These are phyloP conservation scores for Sciurus vulgaris DNA, from an alignment of 2,797 vertebrate genomes.

Conservation along the genomic window DNA sequence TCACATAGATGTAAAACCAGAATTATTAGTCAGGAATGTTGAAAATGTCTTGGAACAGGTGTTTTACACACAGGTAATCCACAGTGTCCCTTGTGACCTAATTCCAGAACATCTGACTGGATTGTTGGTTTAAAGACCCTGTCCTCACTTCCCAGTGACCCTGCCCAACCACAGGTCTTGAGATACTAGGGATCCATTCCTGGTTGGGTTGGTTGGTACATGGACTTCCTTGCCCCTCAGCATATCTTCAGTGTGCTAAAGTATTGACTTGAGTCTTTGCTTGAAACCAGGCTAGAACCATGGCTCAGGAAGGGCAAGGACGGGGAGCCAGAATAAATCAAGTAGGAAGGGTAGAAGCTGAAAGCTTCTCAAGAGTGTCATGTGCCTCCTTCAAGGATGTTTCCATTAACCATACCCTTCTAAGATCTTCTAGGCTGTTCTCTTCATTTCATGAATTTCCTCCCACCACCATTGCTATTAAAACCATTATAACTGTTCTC, in stretches of 20 bases:
- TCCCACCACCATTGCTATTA: not conserved
- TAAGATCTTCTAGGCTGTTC: slow-evolving; percentile 9
- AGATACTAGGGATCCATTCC: not conserved
- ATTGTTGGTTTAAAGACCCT: slow-evolving; percentile 40
- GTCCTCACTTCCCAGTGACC: not conserved
- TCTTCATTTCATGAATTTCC: not conserved
- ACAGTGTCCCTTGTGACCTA: not conserved
- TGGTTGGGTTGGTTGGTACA: not conserved
- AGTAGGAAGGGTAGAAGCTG: not conserved
- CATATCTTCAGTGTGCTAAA: slow-evolving; percentile 17
- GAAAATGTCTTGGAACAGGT: not conserved
- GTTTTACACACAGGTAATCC: not conserved
- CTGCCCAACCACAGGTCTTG: not conserved
- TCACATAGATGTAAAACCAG: not conserved
- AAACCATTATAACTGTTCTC: not conserved
- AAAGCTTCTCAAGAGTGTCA: slow-evolving; percentile 10
- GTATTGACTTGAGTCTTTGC: not conserved
- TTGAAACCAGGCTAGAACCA: not conserved
- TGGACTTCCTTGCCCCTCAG: not conserved
- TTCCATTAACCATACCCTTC: not conserved
- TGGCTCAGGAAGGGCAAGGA: not conserved
- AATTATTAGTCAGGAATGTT: not conserved
- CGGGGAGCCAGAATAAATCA: not conserved
- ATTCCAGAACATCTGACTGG: not conserved
- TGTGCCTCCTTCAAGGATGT: not conserved